Conservation (phyloP, 2,797 vertebrate genomes). For the Ptychobarbus kaznakovi region DNA sequence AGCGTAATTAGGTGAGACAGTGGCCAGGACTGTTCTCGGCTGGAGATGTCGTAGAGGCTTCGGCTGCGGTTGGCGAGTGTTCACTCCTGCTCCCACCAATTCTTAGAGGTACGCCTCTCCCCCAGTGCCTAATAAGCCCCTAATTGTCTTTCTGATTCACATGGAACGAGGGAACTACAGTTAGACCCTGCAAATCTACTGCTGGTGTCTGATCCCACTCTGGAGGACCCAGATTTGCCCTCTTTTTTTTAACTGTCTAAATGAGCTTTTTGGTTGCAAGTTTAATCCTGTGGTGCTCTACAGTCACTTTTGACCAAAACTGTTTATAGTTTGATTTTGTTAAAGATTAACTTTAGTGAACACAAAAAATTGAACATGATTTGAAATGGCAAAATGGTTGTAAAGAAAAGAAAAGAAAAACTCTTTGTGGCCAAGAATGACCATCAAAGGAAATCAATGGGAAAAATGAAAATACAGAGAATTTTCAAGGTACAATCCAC, state of each 20-base stretch:
- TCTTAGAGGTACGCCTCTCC: slow-evolving; percentile 82
- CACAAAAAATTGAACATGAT: background rate
- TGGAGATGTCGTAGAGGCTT: slow-evolving; percentile 91
- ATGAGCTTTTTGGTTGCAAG: background rate
- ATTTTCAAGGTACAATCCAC: background rate
- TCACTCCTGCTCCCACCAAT: slow-evolving; percentile 79
- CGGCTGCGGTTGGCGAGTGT: slow-evolving; percentile 79
- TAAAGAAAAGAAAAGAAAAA: too few relatives aligned
- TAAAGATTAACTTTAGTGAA: background rate
- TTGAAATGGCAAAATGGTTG: background rate
- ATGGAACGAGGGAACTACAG: slow-evolving; percentile 73
- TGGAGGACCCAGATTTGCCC: background rate
- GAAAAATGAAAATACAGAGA: background rate
- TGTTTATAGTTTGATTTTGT: background rate
- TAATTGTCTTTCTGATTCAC: slow-evolving; percentile 90
- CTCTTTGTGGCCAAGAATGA: too few relatives aligned
- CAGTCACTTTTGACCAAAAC: background rate
- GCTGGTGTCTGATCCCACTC: slow-evolving; percentile 40
- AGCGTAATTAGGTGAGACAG: slow-evolving; percentile 96
- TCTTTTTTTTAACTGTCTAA: background rate
- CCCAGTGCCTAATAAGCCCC: slow-evolving; percentile 90
- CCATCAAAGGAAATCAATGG: background rate
- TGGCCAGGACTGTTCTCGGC: slow-evolving; percentile 91
- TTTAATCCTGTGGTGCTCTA: background rate
- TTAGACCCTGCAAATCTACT: slow-evolving; percentile 14